Evolutionary conservation across 2,797 vertebrate species (phyloP), one percentile per base, ranked within the genome.

Genomic region (Neosilurus mollespiculum): DNA sequence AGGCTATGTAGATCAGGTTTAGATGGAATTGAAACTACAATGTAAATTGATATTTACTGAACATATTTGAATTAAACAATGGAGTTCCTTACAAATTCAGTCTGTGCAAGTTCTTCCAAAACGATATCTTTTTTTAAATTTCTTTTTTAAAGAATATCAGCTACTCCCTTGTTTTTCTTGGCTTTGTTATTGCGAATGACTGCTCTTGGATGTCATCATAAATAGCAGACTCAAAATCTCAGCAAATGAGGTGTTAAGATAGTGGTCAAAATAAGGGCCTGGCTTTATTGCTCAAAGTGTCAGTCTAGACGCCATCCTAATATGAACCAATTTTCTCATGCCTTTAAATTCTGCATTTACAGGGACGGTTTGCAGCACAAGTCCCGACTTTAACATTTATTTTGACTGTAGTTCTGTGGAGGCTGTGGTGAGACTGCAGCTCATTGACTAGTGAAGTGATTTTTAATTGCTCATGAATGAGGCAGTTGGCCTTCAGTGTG

Each of bases 401-500:
- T 89, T 83, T 90, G 90, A 90, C 86, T 85, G 58, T 90, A 85
- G 90, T 87, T 90, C 87, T 88, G 87, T 88, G 87, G 90, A 89
- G 91, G 67, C 88, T 92, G 91, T 88, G 92, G 92, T 92, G 90
- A 90, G 89, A 90, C 91, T 92, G 91, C 91, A 92, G 86, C 70
- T 88, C 87, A 83, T 76, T 85, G 86, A 87, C 72, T 70, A 87
- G 92, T 89, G 88, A 94, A 93, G 91, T 0, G 85, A 85, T 88
- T 91, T 93, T 93, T 93, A 92, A 93, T 91, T 90, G 89, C 89
- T 88, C 87, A 87, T 91, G 91, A 91, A 91, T 79, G 87, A 89
- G 90, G 86, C 87, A 62, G 81, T 24, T 88, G 86, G 82, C 84
- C 73, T 75, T 80, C 77, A 43, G 87, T 88, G 84, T 43, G 71